Evolutionary conservation across 2,797 vertebrate species (phyloP), one percentile per base, ranked within the genome.

Genomic region (Petrocephalus sullivani): DNA sequence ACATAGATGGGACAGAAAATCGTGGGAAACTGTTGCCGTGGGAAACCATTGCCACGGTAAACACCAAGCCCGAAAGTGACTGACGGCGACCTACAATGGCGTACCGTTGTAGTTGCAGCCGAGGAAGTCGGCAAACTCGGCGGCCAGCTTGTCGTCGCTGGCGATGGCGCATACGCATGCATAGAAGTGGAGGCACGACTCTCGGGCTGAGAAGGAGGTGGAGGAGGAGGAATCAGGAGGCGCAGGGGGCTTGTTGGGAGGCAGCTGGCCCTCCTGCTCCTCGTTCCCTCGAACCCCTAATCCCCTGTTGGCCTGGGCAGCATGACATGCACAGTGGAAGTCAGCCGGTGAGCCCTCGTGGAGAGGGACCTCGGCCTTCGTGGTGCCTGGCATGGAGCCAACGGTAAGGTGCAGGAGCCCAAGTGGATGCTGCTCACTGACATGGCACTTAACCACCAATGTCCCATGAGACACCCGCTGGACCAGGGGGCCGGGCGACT

Each of bases 151-250:
- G 51, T 97, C 97, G 0, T 99, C 97, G 0, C 97, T 98, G 81
- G 96, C 95, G 3, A 99, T 97, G 89, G 98, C 97, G n/a, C 97
- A 98, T 88, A 98, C 92, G n/a, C 98, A 99, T 91, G 97, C 97
- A 56, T 97, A 96, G 95, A 98, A 98, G 91, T 98, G 98, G 37
- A 98, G 94, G 92, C 98, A 99, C 57, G 87, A 91, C 84, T 94
- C 81, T 51, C 90, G 0, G 60, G 89, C 0, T 23, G 1, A 46
- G 90, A 28, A 2, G 49, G 88, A 81, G 86, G 33, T n/a, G 12
- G 37, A 6, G 53, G 58, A 64, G 64, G 67, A 88, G 23, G 58
- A 64, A 14, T 41, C 64, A 60, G 21, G n/a, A 37, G 87, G 33
- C 21, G 60, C 33, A 28, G 9, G 4, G 60, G 7, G 49, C 67